These are phyloP conservation scores for Protaetia brevitarsis DNA, from an alignment of 1,140 invertebrate genomes.

Conservation along the genomic window DNA sequence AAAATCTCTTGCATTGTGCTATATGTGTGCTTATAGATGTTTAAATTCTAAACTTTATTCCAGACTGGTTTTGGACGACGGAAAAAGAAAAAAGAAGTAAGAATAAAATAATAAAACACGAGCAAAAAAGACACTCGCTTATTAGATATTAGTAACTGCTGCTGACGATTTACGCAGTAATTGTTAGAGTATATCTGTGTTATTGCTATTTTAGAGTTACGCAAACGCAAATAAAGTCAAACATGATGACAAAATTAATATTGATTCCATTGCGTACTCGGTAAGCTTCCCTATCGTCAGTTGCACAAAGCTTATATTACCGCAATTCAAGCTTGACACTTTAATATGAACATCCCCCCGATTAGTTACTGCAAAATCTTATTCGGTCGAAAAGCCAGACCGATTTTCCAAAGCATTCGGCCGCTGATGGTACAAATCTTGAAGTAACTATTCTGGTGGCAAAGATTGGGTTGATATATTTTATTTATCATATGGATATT, in stretches of 20 bases:
- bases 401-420: too few species aligned
- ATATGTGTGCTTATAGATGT: conserved; percentile 44
- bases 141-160: conserved; percentile 38
- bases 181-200: too few species aligned
- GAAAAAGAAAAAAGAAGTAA: conserved; percentile 97
- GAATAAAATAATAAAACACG: conserved; percentile 52
- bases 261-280: too few species aligned
- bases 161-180: conserved; percentile 44
- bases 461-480: too few species aligned
- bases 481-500: too few species aligned
- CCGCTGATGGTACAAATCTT: too few species aligned
- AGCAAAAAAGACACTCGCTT: conserved; percentile 45
- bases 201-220: too few species aligned
- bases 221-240: too few species aligned
- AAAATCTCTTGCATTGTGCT: conserved; percentile 22
- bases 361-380: neutral
- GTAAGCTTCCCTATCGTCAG: too few species aligned
- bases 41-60: conserved; percentile 57
- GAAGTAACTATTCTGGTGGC: too few species aligned
- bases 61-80: conserved; percentile 87
- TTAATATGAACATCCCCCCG: neutral
- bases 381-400: neutral
- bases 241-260: too few species aligned
- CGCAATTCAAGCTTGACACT: conserved; percentile 23
- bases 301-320: conserved; percentile 27